Evolutionary conservation across 1,140 invertebrate genomes (phyloP).

Genomic region (Achroia grisella): DNA sequence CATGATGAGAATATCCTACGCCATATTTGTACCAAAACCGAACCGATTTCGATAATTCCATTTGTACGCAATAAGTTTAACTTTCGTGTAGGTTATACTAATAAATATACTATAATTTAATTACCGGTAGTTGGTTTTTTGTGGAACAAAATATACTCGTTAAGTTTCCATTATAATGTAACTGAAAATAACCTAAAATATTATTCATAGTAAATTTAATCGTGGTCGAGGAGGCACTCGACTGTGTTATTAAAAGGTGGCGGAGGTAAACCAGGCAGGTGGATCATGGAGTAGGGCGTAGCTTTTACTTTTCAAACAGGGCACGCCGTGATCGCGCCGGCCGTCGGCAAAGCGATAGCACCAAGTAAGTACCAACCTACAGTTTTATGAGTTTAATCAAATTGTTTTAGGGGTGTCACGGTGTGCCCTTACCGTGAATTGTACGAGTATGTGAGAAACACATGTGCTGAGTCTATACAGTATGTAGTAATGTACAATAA

Average conservation of each 20-base stretch:
- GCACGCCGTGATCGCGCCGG: conserved; percentile 12
- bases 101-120: no score
- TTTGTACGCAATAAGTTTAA: no score
- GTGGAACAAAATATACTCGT: no score
- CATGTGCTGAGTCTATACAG: conserved; percentile 33
- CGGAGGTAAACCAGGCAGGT: conserved; percentile 35
- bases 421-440: conserved; percentile 41
- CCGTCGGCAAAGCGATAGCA: conserved; percentile 14
- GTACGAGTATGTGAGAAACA: conserved; percentile 31
- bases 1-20: no score
- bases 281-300: conserved; percentile 46
- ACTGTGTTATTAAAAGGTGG: conserved; percentile 71
- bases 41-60: no score
- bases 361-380: conserved; percentile 28
- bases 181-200: conserved; percentile 18
- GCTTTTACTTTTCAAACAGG: conserved; percentile 50
- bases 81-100: no score
- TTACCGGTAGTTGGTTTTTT: no score
- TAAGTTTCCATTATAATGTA: neutral
- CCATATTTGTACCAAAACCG: no score
- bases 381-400: conserved; percentile 67
- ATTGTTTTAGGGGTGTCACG: conserved; percentile 51
- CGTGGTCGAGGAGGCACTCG: conserved; percentile 54
- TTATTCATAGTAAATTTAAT: conserved; percentile 61
- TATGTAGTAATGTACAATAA: conserved; percentile 5